Percentiles rank a stretch among this genome's conserved stretches.
phyloP scores from a whole-genome alignment of 35 echinoderm and acorn worm species.

The Ophiothrix spiculata region DNA sequence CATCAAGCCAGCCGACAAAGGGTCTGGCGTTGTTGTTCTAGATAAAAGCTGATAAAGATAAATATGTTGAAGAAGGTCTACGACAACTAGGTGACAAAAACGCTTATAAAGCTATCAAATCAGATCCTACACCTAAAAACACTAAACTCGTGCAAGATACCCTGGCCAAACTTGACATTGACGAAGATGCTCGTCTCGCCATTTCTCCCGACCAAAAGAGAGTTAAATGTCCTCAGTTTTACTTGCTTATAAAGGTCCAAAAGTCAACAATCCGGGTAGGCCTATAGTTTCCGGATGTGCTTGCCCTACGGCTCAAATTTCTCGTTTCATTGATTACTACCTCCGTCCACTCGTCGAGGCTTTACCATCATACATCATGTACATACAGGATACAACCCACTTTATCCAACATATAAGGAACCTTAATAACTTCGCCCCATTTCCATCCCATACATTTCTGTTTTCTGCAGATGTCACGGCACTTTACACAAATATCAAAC shows the following conservation, averaged over 20 bases:
- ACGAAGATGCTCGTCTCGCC: background rate
- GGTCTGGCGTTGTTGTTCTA: background rate
- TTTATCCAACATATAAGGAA: background rate
- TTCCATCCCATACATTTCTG: background rate
- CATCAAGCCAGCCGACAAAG: conserved; percentile 25
- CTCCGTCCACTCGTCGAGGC: conserved; percentile 1
- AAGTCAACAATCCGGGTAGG: conserved; percentile 10
- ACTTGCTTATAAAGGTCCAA: conserved; percentile 18
- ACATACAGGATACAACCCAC: conserved; percentile 20
- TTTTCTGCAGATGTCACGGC: conserved; percentile 25
- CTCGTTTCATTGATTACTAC: conserved; percentile 9
- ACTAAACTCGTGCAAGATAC: background rate
- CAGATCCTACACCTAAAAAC: conserved; percentile 7
- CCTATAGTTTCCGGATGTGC: conserved; percentile 8
- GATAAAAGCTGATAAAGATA: background rate
- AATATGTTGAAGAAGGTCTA: background rate
- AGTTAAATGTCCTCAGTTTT: background rate
- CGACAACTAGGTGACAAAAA: conserved; percentile 9
- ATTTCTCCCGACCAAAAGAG: background rate
- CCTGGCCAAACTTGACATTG: background rate
- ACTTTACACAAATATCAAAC: conserved; percentile 33
- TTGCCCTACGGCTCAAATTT: conserved; percentile 31
- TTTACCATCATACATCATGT: conserved; percentile 26
- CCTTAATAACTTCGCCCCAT: background rate
- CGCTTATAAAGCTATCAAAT: background rate